Conservation (phyloP, 2,888 invertebrate species). For the Mylabris sibirica region DNA sequence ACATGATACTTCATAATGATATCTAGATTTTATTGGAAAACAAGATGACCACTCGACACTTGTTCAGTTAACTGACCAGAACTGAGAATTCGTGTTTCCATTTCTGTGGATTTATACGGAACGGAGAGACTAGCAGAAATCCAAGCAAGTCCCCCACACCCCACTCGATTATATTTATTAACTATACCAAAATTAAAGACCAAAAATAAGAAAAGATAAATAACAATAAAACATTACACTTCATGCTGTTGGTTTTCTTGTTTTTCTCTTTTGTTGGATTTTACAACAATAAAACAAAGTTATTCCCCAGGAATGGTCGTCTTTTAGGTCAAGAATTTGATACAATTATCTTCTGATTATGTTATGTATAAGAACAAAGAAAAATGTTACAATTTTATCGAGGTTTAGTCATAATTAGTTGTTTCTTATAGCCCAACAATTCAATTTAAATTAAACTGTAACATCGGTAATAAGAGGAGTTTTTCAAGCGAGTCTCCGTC, state of each 20-base stretch:
- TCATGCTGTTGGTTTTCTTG: background rate
- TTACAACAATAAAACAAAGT: background rate
- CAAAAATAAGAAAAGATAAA: background rate
- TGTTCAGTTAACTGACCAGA: background rate
- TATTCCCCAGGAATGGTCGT: background rate
- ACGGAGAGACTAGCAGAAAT: background rate
- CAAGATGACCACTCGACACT: background rate
- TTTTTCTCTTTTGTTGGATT: background rate
- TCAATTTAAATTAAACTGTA: too few species aligned
- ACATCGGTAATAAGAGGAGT: background rate
- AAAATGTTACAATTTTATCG: background rate
- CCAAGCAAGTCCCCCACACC: background rate
- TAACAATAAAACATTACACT: too few species aligned
- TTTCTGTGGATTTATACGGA: slow-evolving; percentile 13
- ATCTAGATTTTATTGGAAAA: background rate
- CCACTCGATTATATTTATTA: too few species aligned
- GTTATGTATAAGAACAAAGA: too few species aligned
- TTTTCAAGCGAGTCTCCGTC: background rate
- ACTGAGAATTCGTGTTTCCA: slow-evolving; percentile 7
- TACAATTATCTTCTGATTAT: too few species aligned
- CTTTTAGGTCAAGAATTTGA: slow-evolving; percentile 10
- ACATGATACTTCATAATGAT: background rate
- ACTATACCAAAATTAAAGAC: background rate
- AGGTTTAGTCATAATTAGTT: background rate
- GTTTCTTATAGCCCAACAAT: background rate